Conservation (phyloP, 2,797 vertebrate genomes). For the Vultur gryphus region DNA sequence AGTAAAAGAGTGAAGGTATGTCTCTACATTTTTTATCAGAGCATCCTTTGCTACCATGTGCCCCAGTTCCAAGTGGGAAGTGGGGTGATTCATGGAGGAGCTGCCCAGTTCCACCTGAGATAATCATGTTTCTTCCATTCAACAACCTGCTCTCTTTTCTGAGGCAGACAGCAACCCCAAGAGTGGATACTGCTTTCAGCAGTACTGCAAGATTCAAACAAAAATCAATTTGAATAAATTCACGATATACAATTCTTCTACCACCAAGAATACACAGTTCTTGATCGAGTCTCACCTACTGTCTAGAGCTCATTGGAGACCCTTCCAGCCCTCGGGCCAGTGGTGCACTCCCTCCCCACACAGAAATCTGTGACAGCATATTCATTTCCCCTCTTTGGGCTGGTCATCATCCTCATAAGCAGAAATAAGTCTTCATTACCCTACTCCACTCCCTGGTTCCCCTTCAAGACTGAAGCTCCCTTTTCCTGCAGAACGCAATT, state of each 20-base stretch:
- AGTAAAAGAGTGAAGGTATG: not conserved
- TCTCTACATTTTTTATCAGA: not conserved
- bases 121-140: not conserved
- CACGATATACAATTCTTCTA: not conserved
- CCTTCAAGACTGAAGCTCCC: not conserved
- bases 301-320: not conserved
- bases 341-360: rapidly evolving
- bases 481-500: not conserved
- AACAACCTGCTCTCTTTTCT: not conserved
- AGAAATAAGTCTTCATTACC: not conserved
- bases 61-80: not conserved
- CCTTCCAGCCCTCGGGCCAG: not conserved
- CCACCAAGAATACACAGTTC: not conserved
- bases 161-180: not conserved
- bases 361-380: not conserved
- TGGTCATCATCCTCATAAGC: not conserved
- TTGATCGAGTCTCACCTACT: not conserved
- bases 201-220: not conserved
- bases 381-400: not conserved
- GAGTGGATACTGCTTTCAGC: not conserved
- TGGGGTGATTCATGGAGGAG: not conserved
- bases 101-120: not conserved
- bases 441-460: not conserved
- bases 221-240: not conserved
- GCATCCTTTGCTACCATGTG: not conserved